Base-by-base conservation (phyloP, 2,797 vertebrate genomes). In the Phalloptychus januarius region DNA sequence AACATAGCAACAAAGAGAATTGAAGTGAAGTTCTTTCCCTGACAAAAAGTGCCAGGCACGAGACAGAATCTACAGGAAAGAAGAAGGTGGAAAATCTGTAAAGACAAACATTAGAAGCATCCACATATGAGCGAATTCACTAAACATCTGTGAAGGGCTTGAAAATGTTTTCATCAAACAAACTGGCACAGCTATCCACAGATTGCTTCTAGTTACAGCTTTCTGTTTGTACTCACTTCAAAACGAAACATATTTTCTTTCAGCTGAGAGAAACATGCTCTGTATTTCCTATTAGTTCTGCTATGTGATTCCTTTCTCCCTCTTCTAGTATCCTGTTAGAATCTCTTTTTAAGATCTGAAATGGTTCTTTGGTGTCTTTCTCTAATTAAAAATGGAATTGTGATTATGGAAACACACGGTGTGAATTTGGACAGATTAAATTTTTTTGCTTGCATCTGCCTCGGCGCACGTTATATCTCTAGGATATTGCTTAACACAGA, bases 231-330 rank as follows among this genome's bases (percentile, higher is more conserved):
- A 83, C 79, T 87, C 85, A 83, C 88, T 90, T 87, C 63, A 90
- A 91, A 93, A 90, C 82, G 79, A 92, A 93, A 87, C 88, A 91
- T 87, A 85, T 89, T 91, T 85, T 85, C 84, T 88, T 83, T 54
- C 56, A 85, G 77, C 77, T 82, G 58, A 77, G 78, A 79, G 86
- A 83, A 88, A 87, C 80, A 83, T 78, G 71, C 77, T 79, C 74
- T 70, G 65, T 85, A 69, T 75, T 76, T 87, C 46, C 54, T 78
- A 86, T 91, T 91, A 82, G 82, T 89, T 86, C 79, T 87, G 80
- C 77, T 79, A 69, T 82, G 80, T 1, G 54, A 77, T 81, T 79
- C 84, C 69, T 75, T 69, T 71, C 67, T n/a, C 42, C 33, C 77
- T 72, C 20, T 67, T 56, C 61, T 78, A 72, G 83, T 87, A 52